Conservation (phyloP, 2,797 vertebrate genomes). For the Cygnus olor region DNA sequence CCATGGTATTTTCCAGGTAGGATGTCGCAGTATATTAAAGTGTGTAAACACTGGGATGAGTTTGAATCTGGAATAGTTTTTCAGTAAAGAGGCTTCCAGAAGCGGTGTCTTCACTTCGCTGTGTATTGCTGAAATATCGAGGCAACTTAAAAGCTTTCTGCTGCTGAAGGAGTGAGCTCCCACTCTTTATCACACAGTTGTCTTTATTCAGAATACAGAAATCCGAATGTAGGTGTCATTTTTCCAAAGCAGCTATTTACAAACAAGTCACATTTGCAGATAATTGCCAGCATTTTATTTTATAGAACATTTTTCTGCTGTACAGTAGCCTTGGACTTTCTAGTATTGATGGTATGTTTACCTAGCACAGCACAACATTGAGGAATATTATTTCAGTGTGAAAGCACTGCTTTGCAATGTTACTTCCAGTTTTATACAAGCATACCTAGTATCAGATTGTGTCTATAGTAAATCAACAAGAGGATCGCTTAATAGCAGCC, state of each 20-base stretch:
- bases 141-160: not conserved
- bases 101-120: not conserved
- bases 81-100: not conserved
- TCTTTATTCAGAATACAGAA: not conserved
- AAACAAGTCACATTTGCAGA: not conserved
- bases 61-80: not conserved
- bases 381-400: not conserved
- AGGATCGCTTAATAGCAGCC: not conserved
- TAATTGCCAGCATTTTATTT: not conserved
- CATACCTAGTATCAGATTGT: not conserved
- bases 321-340: not conserved
- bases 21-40: conserved; percentile 1
- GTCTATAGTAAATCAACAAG: not conserved
- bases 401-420: not conserved
- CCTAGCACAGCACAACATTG: not conserved
- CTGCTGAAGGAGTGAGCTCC: not conserved
- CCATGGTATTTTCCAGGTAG: conserved; percentile 69
- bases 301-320: not conserved
- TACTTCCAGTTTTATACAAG: not conserved
- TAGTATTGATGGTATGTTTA: not conserved
- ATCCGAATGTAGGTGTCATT: not conserved
- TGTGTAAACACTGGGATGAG: not conserved
- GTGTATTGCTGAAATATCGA: not conserved
- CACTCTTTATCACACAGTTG: not conserved
- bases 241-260: not conserved